phyloP scores from a whole-genome alignment of 2,113 vertebrate genomes.

The Okapia johnstoni region DNA sequence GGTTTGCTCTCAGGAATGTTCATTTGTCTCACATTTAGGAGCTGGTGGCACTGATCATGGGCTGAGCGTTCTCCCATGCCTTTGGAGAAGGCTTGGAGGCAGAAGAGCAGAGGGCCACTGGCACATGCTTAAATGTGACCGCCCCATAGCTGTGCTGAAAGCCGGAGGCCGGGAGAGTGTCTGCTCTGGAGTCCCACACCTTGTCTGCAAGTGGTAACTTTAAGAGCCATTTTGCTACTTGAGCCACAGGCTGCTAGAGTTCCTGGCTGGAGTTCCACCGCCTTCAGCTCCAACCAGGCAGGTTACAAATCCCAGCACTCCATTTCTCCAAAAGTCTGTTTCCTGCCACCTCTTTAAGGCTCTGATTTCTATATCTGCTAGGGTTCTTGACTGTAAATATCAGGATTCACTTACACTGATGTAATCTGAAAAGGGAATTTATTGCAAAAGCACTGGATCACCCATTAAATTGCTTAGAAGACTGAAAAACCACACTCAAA shows the following conservation, averaged over 20 bases:
- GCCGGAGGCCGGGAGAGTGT: rapidly evolving
- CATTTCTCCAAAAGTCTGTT: background rate
- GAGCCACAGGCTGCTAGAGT: background rate
- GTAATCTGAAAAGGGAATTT: background rate
- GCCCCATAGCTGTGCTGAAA: background rate
- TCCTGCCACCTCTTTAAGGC: background rate
- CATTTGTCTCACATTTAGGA: too few relatives aligned
- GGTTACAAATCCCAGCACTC: background rate
- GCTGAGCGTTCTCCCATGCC: background rate
- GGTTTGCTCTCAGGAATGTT: background rate
- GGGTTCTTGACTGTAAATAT: background rate
- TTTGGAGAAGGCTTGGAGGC: background rate
- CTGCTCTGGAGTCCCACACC: background rate
- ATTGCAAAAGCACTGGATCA: background rate
- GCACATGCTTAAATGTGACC: rapidly evolving
- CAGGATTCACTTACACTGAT: slow-evolving; percentile 15
- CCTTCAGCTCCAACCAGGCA: background rate
- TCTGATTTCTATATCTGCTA: slow-evolving; percentile 15
- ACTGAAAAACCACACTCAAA: background rate
- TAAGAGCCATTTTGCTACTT: background rate
- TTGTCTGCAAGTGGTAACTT: background rate
- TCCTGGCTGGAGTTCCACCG: background rate
- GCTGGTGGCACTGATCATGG: background rate
- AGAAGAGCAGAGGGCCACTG: background rate
- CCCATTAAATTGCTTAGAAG: background rate